Evolutionary conservation across 2,797 vertebrate genomes (phyloP).

Genomic region (Muraenolepis orangiensis): DNA sequence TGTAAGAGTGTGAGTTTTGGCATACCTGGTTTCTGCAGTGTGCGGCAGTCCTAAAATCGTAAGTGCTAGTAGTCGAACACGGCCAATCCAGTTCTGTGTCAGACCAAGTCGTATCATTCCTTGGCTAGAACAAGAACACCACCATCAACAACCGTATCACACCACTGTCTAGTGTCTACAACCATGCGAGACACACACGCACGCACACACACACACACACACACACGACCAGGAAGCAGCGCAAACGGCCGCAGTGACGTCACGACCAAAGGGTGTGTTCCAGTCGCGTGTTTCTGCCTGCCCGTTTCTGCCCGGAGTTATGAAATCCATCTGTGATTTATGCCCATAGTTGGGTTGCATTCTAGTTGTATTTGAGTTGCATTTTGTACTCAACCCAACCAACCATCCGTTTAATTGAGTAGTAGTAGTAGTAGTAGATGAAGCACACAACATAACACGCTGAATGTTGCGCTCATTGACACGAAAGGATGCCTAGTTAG

Average conservation of each 20-base stretch:
- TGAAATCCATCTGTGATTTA: not conserved
- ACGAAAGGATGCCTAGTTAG: not conserved
- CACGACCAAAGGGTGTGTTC: not conserved
- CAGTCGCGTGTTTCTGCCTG: not conserved
- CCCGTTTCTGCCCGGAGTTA: not conserved
- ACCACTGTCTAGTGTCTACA: too few species aligned
- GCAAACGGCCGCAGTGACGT: conserved; percentile 38
- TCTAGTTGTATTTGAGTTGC: too few species aligned
- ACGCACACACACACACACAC: too few species aligned
- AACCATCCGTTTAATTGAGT: too few species aligned
- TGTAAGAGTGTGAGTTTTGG: not conserved
- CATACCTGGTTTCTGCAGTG: conserved; percentile 48
- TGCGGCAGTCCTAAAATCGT: conserved; percentile 60
- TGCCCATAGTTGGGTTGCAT: not conserved
- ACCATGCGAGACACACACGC: too few species aligned
- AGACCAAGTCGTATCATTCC: conserved; percentile 53
- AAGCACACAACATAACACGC: too few species aligned
- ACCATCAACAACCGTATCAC: too few species aligned
- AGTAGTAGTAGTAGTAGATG: too few species aligned
- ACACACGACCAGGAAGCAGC: conserved; percentile 76
- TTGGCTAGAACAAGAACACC: not conserved
- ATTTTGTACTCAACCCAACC: not conserved
- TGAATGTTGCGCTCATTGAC: too few species aligned
- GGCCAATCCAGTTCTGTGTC: conserved; percentile 36
- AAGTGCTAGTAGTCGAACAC: conserved; percentile 62